phyloP scores from a whole-genome alignment of 2,113 vertebrate genomes.

The Formicarius rufipectus region DNA sequence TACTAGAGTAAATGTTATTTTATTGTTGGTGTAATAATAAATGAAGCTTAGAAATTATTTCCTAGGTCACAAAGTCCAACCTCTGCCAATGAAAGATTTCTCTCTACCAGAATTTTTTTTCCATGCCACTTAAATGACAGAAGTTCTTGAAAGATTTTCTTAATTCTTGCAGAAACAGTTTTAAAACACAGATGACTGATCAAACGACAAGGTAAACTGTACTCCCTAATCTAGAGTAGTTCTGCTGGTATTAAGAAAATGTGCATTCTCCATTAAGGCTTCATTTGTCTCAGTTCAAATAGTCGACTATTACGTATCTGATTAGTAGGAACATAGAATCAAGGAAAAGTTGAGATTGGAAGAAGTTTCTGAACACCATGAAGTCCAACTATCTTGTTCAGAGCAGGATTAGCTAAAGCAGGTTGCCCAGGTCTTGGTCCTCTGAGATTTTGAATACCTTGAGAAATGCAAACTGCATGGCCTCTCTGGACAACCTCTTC shows the following conservation, averaged over 20 bases:
- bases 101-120: not conserved
- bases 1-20: not conserved
- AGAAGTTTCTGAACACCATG: not conserved
- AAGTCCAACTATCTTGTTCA: not conserved
- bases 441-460: not conserved
- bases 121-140: not conserved
- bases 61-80: not conserved
- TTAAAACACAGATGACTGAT: not conserved
- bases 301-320: not conserved
- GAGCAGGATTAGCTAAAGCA: not conserved
- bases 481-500: not conserved
- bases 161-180: not conserved
- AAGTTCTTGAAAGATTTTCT: not conserved
- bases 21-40: not conserved
- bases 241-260: not conserved
- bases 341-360: rapidly evolving
- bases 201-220: not conserved
- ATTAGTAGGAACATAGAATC: not conserved
- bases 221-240: not conserved
- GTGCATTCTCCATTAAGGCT: not conserved
- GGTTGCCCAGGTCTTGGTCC: not conserved
- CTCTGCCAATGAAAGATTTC: not conserved
- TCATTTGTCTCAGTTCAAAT: not conserved
- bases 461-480: not conserved
- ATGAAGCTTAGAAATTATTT: not conserved